Conservation (phyloP, 30 jellyfish, hydroid and myxozoan genomes). For the Phacellophora camtschatica region DNA sequence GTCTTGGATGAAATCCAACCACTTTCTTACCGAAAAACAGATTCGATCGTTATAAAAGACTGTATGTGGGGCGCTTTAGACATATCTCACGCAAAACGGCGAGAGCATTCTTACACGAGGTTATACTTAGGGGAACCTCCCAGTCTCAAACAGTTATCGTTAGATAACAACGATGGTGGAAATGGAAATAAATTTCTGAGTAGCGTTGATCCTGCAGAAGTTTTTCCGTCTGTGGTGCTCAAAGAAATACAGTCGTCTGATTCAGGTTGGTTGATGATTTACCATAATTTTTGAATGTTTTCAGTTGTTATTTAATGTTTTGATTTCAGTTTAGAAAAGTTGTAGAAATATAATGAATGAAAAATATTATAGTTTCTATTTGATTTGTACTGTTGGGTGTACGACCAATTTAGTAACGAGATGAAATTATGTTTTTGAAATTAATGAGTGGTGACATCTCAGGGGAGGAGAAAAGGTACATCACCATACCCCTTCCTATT, state of each 20-base stretch:
- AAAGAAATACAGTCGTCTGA: slow-evolving; percentile 34
- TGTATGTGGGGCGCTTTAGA: slow-evolving; percentile 66
- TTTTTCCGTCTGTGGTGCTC: slow-evolving; percentile 41
- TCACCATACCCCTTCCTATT: no score
- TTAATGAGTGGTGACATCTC: no score
- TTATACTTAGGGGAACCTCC: slow-evolving; percentile 65
- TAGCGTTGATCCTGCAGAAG: slow-evolving; percentile 65
- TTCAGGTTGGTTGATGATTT: slow-evolving; percentile 31
- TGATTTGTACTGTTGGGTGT: no score
- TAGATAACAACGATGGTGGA: neutral
- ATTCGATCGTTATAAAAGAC: slow-evolving; percentile 51
- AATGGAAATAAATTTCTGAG: slow-evolving; percentile 31
- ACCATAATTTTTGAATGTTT: no score
- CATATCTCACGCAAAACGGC: neutral
- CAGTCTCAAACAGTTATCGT: neutral
- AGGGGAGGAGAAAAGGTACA: no score
- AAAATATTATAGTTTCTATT: no score
- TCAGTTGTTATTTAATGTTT: no score
- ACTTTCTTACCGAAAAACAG: slow-evolving; percentile 13
- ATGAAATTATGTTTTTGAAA: no score
- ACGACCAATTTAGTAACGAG: no score
- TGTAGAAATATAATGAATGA: no score
- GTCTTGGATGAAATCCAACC: neutral
- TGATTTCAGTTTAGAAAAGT: no score
- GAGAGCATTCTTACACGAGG: slow-evolving; percentile 55